Evolutionary conservation across 2,113 vertebrate genomes (phyloP), one percentile per base, ranked within the genome.

Genomic region (Cichladusa arquata): DNA sequence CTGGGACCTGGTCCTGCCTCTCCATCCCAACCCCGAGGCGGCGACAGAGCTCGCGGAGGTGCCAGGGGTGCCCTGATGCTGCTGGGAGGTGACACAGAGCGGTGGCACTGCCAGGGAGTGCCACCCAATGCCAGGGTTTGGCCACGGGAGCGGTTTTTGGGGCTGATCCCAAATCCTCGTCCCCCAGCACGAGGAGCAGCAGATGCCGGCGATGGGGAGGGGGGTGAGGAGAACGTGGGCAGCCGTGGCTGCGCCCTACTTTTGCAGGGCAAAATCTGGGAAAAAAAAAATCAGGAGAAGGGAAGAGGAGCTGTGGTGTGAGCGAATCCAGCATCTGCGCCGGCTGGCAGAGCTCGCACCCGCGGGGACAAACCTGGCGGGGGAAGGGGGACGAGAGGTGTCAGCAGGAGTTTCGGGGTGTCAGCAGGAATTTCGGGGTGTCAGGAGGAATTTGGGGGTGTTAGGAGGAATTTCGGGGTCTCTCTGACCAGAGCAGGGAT

Each of bases 241-340:
- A 87, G 90, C 45, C 40, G 3, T 1, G 64, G 51, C 82, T 93
- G 94, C 2, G 88, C 91, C 88, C 85, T 90, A 82, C 65, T 90
- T 94, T 93, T 34, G 22, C 57, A 67, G 88, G 86, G 92, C 38
- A 47, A 91, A 96, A 87, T 65, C 36, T 31, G 90, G 69, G 44
- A 10, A 20, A 22, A 10, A 24, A 24, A 92, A 96, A 47, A 87
- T 66, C n/a, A 28, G 91, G 69, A 81, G 69, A 60, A 47, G 85
- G 87, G 33, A 78, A 92, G 81, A 65, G 7, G 85, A 94, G 92
- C 85, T 38, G 84, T 8, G 5, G 94, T 31, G 94, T 23, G 95
- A 94, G 88, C 78, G 60, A 45, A 84, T 10, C 54, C 90, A 15
- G 92, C 81, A 50, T 83, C 94, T 94, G 93, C 28, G 34, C 48